Percentiles rank a stretch among this genome's conserved stretches.
Conservation (phyloP, 2,888 invertebrate species). For the Erannis defoliaria region DNA sequence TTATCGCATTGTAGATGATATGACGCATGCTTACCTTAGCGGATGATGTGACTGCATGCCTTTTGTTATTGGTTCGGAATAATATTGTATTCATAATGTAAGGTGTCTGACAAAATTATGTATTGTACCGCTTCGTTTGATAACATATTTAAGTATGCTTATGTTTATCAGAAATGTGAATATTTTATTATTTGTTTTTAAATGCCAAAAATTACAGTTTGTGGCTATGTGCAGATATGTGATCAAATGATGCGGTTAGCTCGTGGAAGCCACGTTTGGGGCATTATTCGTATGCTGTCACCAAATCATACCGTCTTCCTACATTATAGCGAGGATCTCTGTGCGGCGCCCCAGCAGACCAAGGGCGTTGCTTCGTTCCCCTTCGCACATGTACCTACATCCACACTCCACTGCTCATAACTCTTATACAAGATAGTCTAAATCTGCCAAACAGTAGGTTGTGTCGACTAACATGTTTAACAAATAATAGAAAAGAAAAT, state of each 20-base stretch:
- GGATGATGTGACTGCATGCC: conserved; percentile 70
- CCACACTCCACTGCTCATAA: conserved; percentile 25
- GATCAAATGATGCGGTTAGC: conserved; percentile 19
- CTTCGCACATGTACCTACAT: conserved; percentile 19
- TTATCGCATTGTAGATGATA: conserved; percentile 62
- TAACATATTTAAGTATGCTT: conserved; percentile 4
- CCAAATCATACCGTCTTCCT: conserved; percentile 41
- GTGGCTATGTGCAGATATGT: background rate
- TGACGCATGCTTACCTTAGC: conserved; percentile 63
- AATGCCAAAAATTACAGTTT: too few species aligned
- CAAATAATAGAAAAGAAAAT: background rate
- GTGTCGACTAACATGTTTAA: background rate
- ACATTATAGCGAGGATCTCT: conserved; percentile 46
- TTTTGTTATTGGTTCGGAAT: conserved; percentile 58
- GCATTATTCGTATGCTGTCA: conserved; percentile 42
- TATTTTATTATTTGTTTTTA: background rate
- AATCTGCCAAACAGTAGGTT: background rate
- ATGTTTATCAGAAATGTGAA: background rate
- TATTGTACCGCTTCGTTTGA: conserved; percentile 21
- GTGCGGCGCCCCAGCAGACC: conserved; percentile 41
- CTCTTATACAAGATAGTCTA: background rate
- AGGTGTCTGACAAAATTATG: conserved; percentile 7
- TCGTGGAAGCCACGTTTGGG: conserved; percentile 43
- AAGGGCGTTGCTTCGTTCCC: conserved; percentile 46
- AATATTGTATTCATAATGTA: conserved; percentile 23